Base-by-base conservation (phyloP, 2,888 invertebrate species). In the Diadromus collaris region DNA sequence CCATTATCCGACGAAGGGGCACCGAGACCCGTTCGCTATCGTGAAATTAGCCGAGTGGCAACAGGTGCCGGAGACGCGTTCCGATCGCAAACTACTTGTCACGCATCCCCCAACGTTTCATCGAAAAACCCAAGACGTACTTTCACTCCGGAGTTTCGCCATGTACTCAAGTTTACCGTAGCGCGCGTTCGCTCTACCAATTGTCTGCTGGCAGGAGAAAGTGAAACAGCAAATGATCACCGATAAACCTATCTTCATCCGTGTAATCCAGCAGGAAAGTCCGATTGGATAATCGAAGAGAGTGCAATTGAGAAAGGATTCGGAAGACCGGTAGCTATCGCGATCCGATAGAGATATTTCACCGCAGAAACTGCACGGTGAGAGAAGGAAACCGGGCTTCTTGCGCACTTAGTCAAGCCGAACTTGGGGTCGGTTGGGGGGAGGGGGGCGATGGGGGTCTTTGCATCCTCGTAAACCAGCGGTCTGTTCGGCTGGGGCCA, bases 291-390 rank as follows among this genome's bases (percentile, higher is more conserved):
- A 54, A 32, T 67, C 38, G 54, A 71, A 41, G 68, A 34, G 32
- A 44, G 56, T 74, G 63, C 68, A 60, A 76, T 79, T 65, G 72
- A 58, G 68, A 69, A 76, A 60, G 76, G 63, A 76, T 79, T 72
- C 51, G n/a, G 44, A 32, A 3, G 16, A 29, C 19, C 58, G 32
- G 72, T 69, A 68, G 24, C 56, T 76, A 79, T 79, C 68, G 46
- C 64, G 71, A 76, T 79, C 75, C 72, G 76, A 79, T 69, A 69
- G 60, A 72, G 72, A 79, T 76, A 79, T 79, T 76, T 76, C 44
- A 72, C 64, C 44, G 70, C 46, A 41, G 46, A 60, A 60, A 60
- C 69, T 58, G 24, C 44, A 44, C 44, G 58, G 4, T 7, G 56
- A 51, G 27, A 29, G 29, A 29, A 6, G 56, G 27, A 56, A 16